These are phyloP conservation scores for Gymnopithys bicolor DNA, from an alignment of 2,797 vertebrate genomes.

Conservation along the genomic window DNA sequence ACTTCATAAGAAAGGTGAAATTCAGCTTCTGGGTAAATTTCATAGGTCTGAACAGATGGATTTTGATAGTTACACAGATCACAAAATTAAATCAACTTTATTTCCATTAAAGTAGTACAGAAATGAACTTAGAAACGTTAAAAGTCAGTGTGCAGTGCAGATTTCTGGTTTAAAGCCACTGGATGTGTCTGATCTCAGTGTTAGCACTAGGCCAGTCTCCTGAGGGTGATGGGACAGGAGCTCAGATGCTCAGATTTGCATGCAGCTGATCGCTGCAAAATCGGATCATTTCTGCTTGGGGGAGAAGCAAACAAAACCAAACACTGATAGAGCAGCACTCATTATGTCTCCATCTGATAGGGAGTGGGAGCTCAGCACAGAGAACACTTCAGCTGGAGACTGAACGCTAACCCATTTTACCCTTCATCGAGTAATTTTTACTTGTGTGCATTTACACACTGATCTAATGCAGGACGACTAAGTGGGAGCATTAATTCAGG, in stretches of 20 bases:
- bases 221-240: background rate
- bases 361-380: background rate
- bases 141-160: conserved; percentile 59
- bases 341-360: background rate
- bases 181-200: conserved; percentile 53
- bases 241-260: background rate
- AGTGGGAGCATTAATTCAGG: conserved; percentile 3
- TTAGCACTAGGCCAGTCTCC: conserved; percentile 19
- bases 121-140: conserved; percentile 69
- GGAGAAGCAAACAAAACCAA: conserved; percentile 14
- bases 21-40: conserved; percentile 38
- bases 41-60: conserved; percentile 70
- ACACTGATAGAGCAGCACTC: background rate
- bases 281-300: conserved; percentile 24
- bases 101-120: conserved; percentile 70
- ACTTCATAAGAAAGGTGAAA: conserved; percentile 61
- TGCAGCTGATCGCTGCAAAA: conserved; percentile 1
- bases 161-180: conserved; percentile 68
- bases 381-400: background rate
- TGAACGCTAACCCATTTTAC: background rate
- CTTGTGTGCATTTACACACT: background rate
- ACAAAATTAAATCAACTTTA: conserved; percentile 68
- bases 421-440: background rate
- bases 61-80: conserved; percentile 73
- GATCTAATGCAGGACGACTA: conserved; percentile 26